These are phyloP conservation scores for Eretmochelys imbricata DNA, from an alignment of 2,113 vertebrate species.

Conservation along the genomic window DNA sequence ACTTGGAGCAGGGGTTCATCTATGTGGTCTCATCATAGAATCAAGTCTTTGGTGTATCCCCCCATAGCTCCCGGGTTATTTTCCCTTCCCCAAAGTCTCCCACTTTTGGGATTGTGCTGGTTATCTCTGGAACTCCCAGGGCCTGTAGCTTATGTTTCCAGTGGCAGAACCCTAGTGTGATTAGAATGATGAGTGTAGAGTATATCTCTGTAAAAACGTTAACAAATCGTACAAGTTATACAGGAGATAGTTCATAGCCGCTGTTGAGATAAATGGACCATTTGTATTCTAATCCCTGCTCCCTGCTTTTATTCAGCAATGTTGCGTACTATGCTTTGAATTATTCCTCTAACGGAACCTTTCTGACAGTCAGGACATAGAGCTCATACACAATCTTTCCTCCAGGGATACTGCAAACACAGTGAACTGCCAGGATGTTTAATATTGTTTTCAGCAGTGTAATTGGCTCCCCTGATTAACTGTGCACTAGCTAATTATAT, in stretches of 20 bases:
- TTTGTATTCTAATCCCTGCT: not conserved
- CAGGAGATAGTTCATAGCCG: not conserved
- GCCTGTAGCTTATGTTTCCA: rapidly evolving
- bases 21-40: rapidly evolving
- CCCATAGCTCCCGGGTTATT: rapidly evolving
- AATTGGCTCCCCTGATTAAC: no score
- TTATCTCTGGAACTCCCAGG: not conserved
- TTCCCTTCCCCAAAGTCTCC: rapidly evolving
- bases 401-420: not conserved
- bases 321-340: not conserved
- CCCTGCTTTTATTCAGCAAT: not conserved
- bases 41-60: not conserved
- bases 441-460: not conserved
- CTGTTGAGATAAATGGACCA: not conserved
- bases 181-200: not conserved
- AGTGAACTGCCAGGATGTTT: not conserved
- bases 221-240: not conserved
- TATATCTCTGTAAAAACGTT: not conserved
- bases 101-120: rapidly evolving
- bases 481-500: not conserved
- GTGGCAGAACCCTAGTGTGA: not conserved
- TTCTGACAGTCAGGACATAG: no score
- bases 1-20: not conserved
- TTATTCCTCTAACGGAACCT: no score
- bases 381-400: rapidly evolving